Percentiles rank a stretch among this genome's conserved stretches.
Evolutionary conservation across 53 echinoderm and acorn worm species (phyloP).

Genomic region (Paracentrotus lividus): DNA sequence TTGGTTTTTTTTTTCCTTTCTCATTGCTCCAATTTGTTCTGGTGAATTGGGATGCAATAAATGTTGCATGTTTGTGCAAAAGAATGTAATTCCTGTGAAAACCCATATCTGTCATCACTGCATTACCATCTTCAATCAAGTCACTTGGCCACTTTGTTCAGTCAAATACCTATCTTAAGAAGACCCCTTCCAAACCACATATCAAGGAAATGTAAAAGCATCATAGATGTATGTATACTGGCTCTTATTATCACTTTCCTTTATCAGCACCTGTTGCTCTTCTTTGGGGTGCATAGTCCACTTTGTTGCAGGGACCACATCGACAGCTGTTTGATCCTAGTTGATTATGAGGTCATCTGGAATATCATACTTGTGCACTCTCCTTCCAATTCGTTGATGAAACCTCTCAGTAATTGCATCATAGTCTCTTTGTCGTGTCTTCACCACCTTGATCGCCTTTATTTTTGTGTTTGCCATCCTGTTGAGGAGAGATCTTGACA

Average conservation of each 20-base stretch:
- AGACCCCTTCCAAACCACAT: too few relatives aligned
- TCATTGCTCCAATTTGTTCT: too few relatives aligned
- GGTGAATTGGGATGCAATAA: too few relatives aligned
- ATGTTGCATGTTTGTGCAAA: too few relatives aligned
- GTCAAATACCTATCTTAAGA: too few relatives aligned
- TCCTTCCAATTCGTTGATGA: slow-evolving; percentile 35
- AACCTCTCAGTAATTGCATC: not conserved
- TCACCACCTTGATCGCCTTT: slow-evolving; percentile 64
- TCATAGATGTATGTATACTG: slow-evolving; percentile 72
- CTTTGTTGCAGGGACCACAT: slow-evolving; percentile 20
- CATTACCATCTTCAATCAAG: too few relatives aligned
- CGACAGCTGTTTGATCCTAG: slow-evolving; percentile 65
- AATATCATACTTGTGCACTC: slow-evolving; percentile 47
- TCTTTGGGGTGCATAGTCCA: slow-evolving; percentile 38
- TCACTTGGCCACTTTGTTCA: too few relatives aligned
- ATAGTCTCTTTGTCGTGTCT: not conserved
- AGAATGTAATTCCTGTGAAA: too few relatives aligned
- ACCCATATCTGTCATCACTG: too few relatives aligned
- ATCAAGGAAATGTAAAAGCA: too few relatives aligned
- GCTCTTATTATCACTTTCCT: slow-evolving; percentile 65
- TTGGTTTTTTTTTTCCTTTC: too few relatives aligned
- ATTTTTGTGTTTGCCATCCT: slow-evolving; percentile 65
- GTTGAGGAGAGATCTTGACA: slow-evolving; percentile 42
- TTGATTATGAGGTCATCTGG: slow-evolving; percentile 58
- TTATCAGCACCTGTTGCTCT: slow-evolving; percentile 63